Percentiles rank a stretch among this genome's conserved stretches.
Evolutionary conservation across 2,888 invertebrate genomes (phyloP).

Genomic region (Conomelus anceps): DNA sequence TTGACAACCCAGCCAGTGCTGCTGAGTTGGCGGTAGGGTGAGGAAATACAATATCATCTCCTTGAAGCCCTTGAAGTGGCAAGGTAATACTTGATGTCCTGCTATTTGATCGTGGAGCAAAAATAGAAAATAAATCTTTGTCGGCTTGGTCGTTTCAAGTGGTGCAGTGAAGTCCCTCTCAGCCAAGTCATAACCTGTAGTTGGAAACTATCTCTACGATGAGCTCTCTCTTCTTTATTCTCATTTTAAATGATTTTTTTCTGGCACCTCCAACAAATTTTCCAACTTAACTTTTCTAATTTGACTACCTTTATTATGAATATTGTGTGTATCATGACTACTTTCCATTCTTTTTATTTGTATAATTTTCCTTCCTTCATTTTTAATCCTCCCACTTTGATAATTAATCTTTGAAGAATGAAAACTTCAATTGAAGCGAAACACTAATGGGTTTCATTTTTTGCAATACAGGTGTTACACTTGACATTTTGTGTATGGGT

Average conservation of each 20-base stretch:
- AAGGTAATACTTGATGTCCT: not conserved
- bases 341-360: no score
- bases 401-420: no score
- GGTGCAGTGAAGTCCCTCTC: not conserved
- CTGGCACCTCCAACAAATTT: not conserved
- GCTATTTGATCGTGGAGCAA: not conserved
- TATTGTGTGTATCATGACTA: no score
- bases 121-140: not conserved
- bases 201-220: not conserved
- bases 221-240: not conserved
- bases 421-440: no score
- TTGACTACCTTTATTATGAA: no score
- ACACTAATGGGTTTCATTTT: no score
- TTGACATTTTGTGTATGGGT: no score
- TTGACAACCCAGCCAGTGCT: not conserved
- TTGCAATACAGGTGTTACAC: no score
- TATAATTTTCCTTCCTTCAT: no score
- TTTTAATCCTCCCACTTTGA: no score
- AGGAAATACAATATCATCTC: not conserved
- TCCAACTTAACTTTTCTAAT: no score
- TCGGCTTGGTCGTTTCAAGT: not conserved
- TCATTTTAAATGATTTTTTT: not conserved
- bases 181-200: not conserved
- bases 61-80: not conserved
- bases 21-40: no score